Conservation (phyloP, 2,888 invertebrate species). For the Drosophila nr. medialis region DNA sequence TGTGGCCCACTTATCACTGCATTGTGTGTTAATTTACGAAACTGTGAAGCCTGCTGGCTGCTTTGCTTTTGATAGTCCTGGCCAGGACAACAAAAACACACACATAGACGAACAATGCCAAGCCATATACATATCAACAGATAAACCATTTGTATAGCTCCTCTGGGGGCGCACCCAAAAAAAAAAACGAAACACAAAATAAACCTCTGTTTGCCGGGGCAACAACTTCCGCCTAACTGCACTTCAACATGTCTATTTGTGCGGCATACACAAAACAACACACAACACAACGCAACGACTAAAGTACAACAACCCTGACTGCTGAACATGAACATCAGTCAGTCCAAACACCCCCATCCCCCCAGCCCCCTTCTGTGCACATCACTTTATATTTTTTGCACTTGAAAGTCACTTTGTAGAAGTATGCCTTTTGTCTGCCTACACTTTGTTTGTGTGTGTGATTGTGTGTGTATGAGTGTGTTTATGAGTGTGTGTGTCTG, state of each 20-base stretch:
- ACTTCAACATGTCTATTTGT: constrained; percentile 64
- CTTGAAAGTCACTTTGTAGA: constrained; percentile 63
- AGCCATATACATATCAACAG: constrained; percentile 34
- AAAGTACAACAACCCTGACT: constrained; percentile 64
- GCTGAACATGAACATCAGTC: constrained; percentile 50
- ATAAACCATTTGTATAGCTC: constrained; percentile 39
- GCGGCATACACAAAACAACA: constrained; percentile 28
- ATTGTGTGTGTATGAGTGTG: not conserved
- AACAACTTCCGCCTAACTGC: constrained; percentile 74
- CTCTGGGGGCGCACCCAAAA: constrained; percentile 12
- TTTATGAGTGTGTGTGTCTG: constrained; percentile 24
- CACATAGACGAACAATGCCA: constrained; percentile 21
- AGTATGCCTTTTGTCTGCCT: constrained; percentile 73
- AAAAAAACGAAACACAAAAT: not conserved
- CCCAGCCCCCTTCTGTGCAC: no score
- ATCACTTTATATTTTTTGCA: constrained; percentile 37
- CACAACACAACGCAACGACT: constrained; percentile 49
- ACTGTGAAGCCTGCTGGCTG: constrained; percentile 5
- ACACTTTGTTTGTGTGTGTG: constrained; percentile 6
- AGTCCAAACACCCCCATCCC: constrained; percentile 3
- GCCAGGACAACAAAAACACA: not conserved
- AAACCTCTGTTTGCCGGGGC: constrained; percentile 39
- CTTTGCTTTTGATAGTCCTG: constrained; percentile 6
- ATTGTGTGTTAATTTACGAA: constrained; percentile 51
- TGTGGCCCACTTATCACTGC: constrained; percentile 47